Evolutionary conservation across 2,888 invertebrate genomes (phyloP), one percentile per base, ranked within the genome.

Genomic region (Eutolmus rufibarbis): DNA sequence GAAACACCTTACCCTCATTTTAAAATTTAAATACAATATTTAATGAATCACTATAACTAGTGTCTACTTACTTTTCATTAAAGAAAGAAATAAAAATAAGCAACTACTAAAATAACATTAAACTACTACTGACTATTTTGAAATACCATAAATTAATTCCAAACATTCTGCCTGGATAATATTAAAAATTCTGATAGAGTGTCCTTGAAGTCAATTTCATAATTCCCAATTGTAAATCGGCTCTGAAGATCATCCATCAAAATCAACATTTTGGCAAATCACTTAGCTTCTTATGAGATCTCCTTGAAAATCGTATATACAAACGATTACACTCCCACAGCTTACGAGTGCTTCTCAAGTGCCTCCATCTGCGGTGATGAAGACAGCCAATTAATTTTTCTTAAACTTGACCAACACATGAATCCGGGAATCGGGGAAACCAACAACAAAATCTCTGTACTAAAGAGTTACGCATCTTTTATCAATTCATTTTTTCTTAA

Each of bases 311-410:
- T 51, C 51, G 51, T 5, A 51, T 16, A 79, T 40, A 79, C 28
- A 79, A 51, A 79, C 12, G 51, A 79, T 51, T 51, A 46, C 37
- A 79, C 51, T 46, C 40, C 51, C 51, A 31, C 79, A 79, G 5
- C 16, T 79, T 23, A 51, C 14, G 51, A 79, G 51, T 23, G 40
- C 14, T 14, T 78, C 31, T 79, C 7, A 51, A 79, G 79, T 28
- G 51, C 79, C 51, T 79, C 23, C 46, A 79, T 79, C 51, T 79
- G 79, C 51, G 16, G 31, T 51, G 79, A 79, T 79, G 51, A 79
- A 51, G 46, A 79, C 31, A 79, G 79, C 46, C 46, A 28, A 79
- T 79, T 79, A 79, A 79, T 79, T 79, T 79, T 79, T 43, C 9
- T 14, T 78, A 43, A 78, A 78, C 5, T 78, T 79, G 79, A 79